Base-by-base conservation (phyloP, 2,888 invertebrate genomes). In the Eilema griseolum region DNA sequence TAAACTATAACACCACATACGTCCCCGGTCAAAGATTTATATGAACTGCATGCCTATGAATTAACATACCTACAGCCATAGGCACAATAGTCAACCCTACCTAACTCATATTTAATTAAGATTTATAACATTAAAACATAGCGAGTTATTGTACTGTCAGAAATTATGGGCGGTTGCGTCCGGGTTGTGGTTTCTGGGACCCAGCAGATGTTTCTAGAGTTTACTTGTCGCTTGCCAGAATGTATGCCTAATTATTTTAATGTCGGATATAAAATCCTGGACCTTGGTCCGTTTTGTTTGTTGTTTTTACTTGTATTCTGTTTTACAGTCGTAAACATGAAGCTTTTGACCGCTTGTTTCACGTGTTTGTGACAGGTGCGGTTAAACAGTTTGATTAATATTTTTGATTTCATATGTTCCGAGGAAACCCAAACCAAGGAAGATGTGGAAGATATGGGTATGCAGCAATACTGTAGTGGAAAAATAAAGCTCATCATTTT, bases 31-130 rank as follows among this genome's bases (percentile, higher is more conserved):
- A 71, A 66, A 75, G 66, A 64, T 76, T 72, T 59, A 77, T 70
- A 76, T 74, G 69, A 74, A 77, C 74, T 76, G 73, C 75, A 66
- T 60, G 5, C 28, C 26, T 11, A 64, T n/a, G 26, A 67, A 66
- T 28, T 66, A 24, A 63, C 60, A 60, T 68, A 46, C 24, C 28
- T 60, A 65, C 31, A 59, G 11, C 14, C 37, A 41, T 61, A 52
- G n/a, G 56, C 26, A 63, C 26, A 37, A 37, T 23, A 60, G 63
- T 63, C 23, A 59, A 66, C 57, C 37, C 69, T 67, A 72, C 86
- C 84, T 85, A 86, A 91, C 86, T 89, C 86, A 88, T 89, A 88
- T 90, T 91, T 90, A 92, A 92, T 90, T 89, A 89, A 90, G 92
- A 93, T 91, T 89, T 89, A 92, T 88, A 85, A 81, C 83, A 85